Base-by-base conservation (phyloP, 2,797 vertebrate species). In the Spea hammondii region DNA sequence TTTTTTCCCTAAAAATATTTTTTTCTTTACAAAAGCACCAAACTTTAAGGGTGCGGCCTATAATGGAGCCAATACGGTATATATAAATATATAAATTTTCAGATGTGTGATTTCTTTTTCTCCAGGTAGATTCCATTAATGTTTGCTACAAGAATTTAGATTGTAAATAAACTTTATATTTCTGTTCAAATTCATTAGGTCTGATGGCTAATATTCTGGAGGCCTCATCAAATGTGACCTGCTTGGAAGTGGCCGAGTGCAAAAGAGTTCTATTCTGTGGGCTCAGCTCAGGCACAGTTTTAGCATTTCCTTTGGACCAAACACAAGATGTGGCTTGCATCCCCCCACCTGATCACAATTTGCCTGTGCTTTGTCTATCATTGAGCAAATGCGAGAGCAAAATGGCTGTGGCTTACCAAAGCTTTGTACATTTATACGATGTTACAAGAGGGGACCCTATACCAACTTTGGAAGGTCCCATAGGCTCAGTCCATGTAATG, bases 241-340 rank as follows among this genome's bases (percentile, higher is more conserved):
- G 93, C n/a, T 85, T 96, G 87, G 92, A 93, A 75, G 68, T 90
- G 2, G 89, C 91, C 0, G 89, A 95, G 81, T 79, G 86, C 67
- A 92, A 86, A 17, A 86, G 88, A 7, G 85, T 95, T n/a, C 91
- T 97, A 7, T 86, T 93, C 51, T 92, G 89, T 0, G 94, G 94
- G 1, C 81, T 96, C 9, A 70, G 49, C 3, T 91, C 91, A 0
- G 95, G 95, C 13, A 91, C 91, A 0, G 86, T 94, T 60, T 89
- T 95, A 12, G 92, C 92, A 85, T 94, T 94, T 83, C 94, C 94
- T 0, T 72, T 94, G 65, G 85, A 85, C 0, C 86, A 90, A 17
- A 87, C 85, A 47, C 89, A 90, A 74, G 93, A 95, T 1, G 92
- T 89, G 0, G 82, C 92, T 10, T 91, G 91, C 82, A 91, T 94